These are phyloP conservation scores for Eutrigla gurnardus DNA, from an alignment of 2,797 vertebrate genomes.

Conservation along the genomic window DNA sequence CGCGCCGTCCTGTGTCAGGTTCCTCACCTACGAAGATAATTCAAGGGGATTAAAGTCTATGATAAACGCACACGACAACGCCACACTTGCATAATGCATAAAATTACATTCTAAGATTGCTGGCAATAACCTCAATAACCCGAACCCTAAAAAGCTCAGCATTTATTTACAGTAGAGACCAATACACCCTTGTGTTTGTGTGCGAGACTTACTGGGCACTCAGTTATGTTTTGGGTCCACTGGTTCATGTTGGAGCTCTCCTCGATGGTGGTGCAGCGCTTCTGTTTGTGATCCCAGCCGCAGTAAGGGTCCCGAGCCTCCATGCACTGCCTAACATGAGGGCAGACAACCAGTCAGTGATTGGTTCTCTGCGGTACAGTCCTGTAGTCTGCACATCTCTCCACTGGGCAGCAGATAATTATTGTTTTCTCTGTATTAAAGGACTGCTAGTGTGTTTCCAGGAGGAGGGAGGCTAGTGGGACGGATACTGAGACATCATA, in stretches of 20 bases:
- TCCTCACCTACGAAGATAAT: slow-evolving; percentile 83
- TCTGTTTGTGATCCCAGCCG: slow-evolving; percentile 93
- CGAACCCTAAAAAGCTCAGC: neutral
- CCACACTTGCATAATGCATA: neutral
- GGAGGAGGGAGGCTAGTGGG: neutral
- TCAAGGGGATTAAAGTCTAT: slow-evolving; percentile 3
- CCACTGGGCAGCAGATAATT: neutral
- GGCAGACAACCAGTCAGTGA: slow-evolving; percentile 1
- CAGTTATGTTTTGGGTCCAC: slow-evolving; percentile 92
- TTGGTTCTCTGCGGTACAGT: neutral
- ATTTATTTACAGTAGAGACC: neutral
- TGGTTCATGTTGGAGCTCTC: slow-evolving; percentile 94
- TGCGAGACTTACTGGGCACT: slow-evolving; percentile 89
- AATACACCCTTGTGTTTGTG: neutral
- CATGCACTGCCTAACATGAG: slow-evolving; percentile 85
- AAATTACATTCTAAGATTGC: neutral
- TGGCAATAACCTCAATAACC: neutral
- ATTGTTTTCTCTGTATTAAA: slow-evolving; percentile 2
- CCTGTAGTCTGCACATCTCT: neutral
- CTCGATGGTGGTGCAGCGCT: slow-evolving; percentile 92
- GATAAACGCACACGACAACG: neutral
- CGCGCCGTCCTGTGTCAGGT: slow-evolving; percentile 92
- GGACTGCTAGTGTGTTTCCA: neutral
- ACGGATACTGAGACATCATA: neutral
- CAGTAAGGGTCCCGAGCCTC: slow-evolving; percentile 97